These are phyloP conservation scores for Rhynchophorus ferrugineus DNA, from an alignment of 1,140 invertebrate species.

Conservation along the genomic window DNA sequence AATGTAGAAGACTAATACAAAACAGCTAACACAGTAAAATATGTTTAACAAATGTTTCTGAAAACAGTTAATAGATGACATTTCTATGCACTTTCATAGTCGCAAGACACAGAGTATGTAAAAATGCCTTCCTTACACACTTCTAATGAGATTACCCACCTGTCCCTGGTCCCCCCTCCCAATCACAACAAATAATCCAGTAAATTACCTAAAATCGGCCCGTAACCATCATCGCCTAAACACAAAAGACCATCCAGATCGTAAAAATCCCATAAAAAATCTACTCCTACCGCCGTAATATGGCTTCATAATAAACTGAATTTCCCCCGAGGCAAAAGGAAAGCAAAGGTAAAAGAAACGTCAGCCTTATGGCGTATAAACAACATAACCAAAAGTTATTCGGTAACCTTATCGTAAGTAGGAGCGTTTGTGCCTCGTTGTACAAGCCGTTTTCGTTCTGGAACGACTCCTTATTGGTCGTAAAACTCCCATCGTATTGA, in stretches of 20 bases:
- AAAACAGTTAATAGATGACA: too few relatives aligned
- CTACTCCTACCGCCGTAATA: slow-evolving; percentile 7
- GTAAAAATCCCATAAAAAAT: slow-evolving; percentile 1
- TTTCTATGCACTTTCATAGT: too few relatives aligned
- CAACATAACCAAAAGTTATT: slow-evolving; percentile 34
- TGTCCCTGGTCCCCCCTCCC: too few relatives aligned
- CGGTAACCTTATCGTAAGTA: slow-evolving; percentile 35
- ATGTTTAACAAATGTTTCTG: too few relatives aligned
- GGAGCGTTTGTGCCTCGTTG: slow-evolving; percentile 39
- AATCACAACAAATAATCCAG: too few relatives aligned
- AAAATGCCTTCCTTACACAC: too few relatives aligned
- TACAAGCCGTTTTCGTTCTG: slow-evolving; percentile 36
- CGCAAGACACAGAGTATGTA: too few relatives aligned
- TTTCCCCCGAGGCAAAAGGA: slow-evolving; percentile 18
- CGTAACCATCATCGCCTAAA: background rate
- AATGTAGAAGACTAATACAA: too few relatives aligned
- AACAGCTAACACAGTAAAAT: too few relatives aligned
- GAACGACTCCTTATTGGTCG: slow-evolving; percentile 40
- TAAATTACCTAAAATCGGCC: too few relatives aligned
- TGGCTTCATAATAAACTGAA: slow-evolving; percentile 12
- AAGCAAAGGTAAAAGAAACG: slow-evolving; percentile 27
- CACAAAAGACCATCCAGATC: background rate
- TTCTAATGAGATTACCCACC: too few relatives aligned
- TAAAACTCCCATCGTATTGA: slow-evolving; percentile 44
- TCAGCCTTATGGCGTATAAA: slow-evolving; percentile 30